phyloP scores from a whole-genome alignment of 2,113 vertebrate genomes.

The Redunca redunca region DNA sequence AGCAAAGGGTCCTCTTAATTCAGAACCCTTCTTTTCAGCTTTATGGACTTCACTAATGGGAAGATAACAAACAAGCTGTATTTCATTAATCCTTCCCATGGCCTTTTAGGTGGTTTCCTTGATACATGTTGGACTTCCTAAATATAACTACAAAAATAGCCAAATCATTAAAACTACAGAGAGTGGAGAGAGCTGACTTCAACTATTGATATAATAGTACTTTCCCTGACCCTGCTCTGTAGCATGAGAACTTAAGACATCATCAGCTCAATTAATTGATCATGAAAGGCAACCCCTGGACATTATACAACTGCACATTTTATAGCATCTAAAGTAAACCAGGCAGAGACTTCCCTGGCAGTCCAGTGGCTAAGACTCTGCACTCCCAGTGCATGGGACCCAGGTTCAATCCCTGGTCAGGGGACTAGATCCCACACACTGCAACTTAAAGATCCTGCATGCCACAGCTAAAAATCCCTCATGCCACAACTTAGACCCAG shows the following conservation, averaged over 20 bases:
- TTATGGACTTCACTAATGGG: constrained; percentile 41
- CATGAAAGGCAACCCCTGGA: not conserved
- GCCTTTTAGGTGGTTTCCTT: constrained; percentile 19
- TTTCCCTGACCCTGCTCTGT: rapidly evolving
- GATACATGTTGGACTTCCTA: not conserved
- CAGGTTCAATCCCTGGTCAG: not conserved
- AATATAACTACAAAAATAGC: not conserved
- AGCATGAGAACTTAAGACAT: not conserved
- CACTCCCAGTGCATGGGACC: not conserved
- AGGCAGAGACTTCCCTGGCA: not conserved
- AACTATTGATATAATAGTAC: not conserved
- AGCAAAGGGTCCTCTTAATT: constrained; percentile 34
- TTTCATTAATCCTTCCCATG: not conserved
- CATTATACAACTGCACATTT: not conserved
- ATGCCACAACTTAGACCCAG: not conserved
- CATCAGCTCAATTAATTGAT: rapidly evolving
- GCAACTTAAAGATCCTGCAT: not conserved
- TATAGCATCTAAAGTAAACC: not conserved
- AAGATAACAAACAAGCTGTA: constrained; percentile 31
- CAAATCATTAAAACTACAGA: not conserved
- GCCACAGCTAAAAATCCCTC: not conserved
- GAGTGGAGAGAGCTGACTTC: not conserved
- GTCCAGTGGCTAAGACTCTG: not conserved
- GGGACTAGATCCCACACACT: not conserved
- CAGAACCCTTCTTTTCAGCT: constrained; percentile 24